A percentile compares a stretch with the other conserved stretches of the same genome.
These are phyloP conservation scores for Euglossa dilemma DNA, from an alignment of 1,140 invertebrate genomes.

Conservation along the genomic window DNA sequence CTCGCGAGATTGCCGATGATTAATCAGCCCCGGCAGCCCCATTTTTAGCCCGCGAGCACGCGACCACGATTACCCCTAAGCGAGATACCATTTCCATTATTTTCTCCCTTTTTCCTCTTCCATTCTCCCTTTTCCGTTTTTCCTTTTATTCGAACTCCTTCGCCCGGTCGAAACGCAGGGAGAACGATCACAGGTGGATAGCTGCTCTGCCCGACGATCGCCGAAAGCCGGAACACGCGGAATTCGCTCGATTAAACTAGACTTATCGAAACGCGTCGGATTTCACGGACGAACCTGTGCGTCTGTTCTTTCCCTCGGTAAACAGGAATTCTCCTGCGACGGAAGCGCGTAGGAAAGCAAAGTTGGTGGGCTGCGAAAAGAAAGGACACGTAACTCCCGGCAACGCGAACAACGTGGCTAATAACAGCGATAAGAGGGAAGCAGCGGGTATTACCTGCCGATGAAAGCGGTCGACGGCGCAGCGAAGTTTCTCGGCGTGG, in stretches of 20 bases:
- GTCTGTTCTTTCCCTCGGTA: no score
- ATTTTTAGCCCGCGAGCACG: constrained; percentile 71
- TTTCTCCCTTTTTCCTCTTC: not conserved
- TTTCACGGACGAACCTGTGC: no score
- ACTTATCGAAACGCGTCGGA: not conserved
- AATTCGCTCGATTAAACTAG: constrained; percentile 8
- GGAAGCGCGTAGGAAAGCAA: not conserved
- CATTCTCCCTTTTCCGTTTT: not conserved
- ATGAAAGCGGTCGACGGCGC: constrained; percentile 12
- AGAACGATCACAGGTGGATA: constrained; percentile 12
- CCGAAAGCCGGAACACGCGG: not conserved
- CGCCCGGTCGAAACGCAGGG: not conserved
- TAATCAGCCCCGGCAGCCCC: constrained; percentile 76
- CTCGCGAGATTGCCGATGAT: constrained; percentile 77
- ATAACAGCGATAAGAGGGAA: constrained; percentile 14
- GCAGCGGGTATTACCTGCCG: constrained; percentile 46
- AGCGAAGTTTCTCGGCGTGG: constrained; percentile 35
- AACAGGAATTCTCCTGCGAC: no score
- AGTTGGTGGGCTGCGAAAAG: not conserved
- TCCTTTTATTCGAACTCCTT: constrained; percentile 36
- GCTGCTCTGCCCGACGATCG: not conserved
- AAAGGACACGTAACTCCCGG: not conserved
- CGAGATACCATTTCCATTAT: constrained; percentile 58
- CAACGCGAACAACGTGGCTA: not conserved
- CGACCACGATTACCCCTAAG: constrained; percentile 62